Percentiles rank a stretch among this genome's conserved stretches.
These are phyloP conservation scores for Salvator merianae DNA, from an alignment of 2,113 vertebrate species.

Conservation along the genomic window DNA sequence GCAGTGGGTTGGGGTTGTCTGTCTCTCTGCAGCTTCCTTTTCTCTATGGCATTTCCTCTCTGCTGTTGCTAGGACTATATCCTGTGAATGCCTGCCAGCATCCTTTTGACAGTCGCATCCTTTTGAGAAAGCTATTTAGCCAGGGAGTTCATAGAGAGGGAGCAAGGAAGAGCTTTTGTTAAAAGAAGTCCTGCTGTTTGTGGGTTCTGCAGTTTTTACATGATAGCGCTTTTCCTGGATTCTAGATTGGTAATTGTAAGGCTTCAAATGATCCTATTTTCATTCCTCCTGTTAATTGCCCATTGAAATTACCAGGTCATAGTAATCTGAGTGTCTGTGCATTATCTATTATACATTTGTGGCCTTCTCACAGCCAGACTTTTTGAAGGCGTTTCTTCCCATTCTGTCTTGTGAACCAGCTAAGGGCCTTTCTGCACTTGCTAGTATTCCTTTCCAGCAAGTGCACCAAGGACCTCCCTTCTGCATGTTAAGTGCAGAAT, in stretches of 20 bases:
- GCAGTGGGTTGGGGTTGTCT: not conserved
- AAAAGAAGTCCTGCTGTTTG: not conserved
- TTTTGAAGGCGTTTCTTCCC: too few relatives aligned
- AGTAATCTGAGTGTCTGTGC: too few relatives aligned
- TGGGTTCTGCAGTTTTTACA: not conserved
- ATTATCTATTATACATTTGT: not conserved
- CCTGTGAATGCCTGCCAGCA: slow-evolving; percentile 12
- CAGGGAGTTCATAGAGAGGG: not conserved
- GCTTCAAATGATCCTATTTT: too few relatives aligned
- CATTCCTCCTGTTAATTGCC: not conserved
- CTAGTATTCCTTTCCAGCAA: too few relatives aligned
- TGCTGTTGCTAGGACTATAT: slow-evolving; percentile 13
- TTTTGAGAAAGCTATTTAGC: slow-evolving; percentile 8
- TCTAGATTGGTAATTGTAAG: not conserved
- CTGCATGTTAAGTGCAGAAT: too few relatives aligned
- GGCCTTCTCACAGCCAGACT: not conserved
- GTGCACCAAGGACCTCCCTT: too few relatives aligned
- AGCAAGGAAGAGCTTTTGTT: not conserved
- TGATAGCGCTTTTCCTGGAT: not conserved
- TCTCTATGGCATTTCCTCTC: not conserved
- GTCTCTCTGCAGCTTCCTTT: not conserved
- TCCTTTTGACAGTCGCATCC: slow-evolving; percentile 21
- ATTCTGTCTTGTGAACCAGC: too few relatives aligned
- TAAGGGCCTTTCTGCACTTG: too few relatives aligned
- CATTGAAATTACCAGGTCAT: not conserved